These are phyloP conservation scores for Oryzias melastigma DNA, from an alignment of 2,113 vertebrate genomes.

Conservation along the genomic window DNA sequence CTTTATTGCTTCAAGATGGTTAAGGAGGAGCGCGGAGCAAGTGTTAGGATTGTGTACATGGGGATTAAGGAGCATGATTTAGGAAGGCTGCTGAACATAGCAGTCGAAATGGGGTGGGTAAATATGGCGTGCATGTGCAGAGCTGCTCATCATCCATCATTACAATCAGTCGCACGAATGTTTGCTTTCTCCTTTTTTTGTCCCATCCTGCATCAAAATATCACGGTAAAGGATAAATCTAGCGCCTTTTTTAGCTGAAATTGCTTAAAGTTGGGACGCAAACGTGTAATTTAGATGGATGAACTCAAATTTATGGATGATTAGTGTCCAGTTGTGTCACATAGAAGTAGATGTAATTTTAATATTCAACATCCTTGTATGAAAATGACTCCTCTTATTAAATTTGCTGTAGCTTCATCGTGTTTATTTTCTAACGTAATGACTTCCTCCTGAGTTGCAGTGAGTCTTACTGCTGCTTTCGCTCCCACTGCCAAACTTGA, in stretches of 20 bases:
- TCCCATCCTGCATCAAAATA: conserved; percentile 29
- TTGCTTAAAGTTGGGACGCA: conserved; percentile 39
- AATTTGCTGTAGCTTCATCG: background rate
- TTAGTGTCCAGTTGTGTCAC: conserved; percentile 1
- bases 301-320: conserved; percentile 1
- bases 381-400: conserved; percentile 5
- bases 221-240: background rate
- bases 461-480: conserved; percentile 3
- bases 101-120: background rate
- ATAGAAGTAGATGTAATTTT: background rate
- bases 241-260: conserved; percentile 36
- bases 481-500: background rate
- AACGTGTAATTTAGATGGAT: conserved; percentile 14
- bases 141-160: conserved; percentile 9
- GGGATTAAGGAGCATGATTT: conserved; percentile 38
- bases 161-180: conserved; percentile 9
- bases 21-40: conserved; percentile 25
- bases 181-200: conserved; percentile 11
- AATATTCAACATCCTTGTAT: background rate
- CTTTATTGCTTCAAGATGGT: conserved; percentile 64
- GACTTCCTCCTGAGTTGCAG: background rate
- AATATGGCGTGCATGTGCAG: conserved; percentile 9
- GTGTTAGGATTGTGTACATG: conserved; percentile 32
- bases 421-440: conserved; percentile 14
- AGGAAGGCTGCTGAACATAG: conserved; percentile 20